Base-by-base conservation (phyloP, 2,888 invertebrate species). In the Tenthredo mesomela region DNA sequence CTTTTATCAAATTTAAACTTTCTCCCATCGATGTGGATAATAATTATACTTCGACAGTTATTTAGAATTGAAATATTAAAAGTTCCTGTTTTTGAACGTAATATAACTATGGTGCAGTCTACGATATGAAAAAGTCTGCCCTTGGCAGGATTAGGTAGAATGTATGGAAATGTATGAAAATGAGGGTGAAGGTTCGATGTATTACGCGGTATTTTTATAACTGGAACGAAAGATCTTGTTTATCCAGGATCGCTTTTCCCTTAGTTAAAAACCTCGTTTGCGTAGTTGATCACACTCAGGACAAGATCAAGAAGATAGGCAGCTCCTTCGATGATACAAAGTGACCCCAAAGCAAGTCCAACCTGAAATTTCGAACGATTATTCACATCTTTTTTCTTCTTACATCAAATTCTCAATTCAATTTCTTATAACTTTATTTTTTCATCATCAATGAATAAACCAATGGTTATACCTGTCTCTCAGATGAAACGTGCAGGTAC, bases 281-380 rank as follows among this genome's bases (percentile, higher is more conserved):
- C 95, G 91, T 95, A 96, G 90, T 97, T 96, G 90, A 97, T 95
- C 90, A 96, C 96, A 43, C 97, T 95, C 54, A 98, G 93, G 0
- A 97, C 96, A 0, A 97, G 96, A 89, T 98, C 98, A n/a, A 97
- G 92, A 10, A 98, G 93, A 91, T 97, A 98, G 0, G 96, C 94
- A 0, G 97, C 97, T 15, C 97, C 97, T 89, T 96, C 96, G 88
- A 98, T 94, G 80, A 98, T 95, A 92, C 97, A 97, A 25, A 98
- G 94, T 2, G 97, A 95, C 15, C 98, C 98, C 88, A 98, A 94
- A 0, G 97, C 97, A 80, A 98, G 93, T 85, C 98, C 98, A 54
- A 97, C 96, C 95, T 95, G 93, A 84, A 87, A 92, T 92, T 89
- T 85, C 43, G 80, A 84, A 78, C 18, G 70, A 84, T 40, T 33